Percentiles rank a stretch among this genome's conserved stretches.
Conservation (phyloP, 2,888 invertebrate species). For the Tipula lateralis region DNA sequence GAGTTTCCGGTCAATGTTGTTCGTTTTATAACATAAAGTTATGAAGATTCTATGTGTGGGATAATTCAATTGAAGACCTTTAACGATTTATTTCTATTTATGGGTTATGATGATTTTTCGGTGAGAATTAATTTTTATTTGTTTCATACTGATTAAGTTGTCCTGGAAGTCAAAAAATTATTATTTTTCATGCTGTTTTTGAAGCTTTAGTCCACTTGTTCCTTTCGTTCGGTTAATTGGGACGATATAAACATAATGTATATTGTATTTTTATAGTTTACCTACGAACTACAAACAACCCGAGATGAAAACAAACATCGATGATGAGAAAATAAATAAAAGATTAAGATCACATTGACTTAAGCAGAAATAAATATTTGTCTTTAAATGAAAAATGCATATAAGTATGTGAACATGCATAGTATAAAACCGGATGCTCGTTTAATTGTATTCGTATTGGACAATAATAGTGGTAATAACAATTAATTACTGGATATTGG, state of each 20-base stretch:
- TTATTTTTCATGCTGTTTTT: not conserved
- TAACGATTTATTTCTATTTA: not conserved
- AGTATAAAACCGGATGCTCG: not conserved
- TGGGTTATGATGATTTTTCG: not conserved
- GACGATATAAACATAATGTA: not conserved
- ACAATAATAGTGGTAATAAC: not conserved
- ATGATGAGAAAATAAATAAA: constrained; percentile 24
- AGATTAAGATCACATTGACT: constrained; percentile 19
- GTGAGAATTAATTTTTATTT: not conserved
- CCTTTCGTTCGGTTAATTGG: not conserved
- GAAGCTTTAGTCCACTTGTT: not conserved
- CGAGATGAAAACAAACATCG: constrained; percentile 1
- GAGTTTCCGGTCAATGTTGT: not conserved
- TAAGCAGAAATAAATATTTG: not conserved
- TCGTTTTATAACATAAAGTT: not conserved
- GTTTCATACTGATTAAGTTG: not conserved
- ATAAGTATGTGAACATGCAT: not conserved
- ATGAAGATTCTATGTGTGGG: not conserved
- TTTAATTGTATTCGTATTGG: not conserved
- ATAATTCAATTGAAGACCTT: not conserved
- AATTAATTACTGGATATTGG: not conserved
- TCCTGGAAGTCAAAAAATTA: not conserved
- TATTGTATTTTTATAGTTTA: not conserved
- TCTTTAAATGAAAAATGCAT: not conserved
- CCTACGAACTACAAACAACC: not conserved